A percentile compares a stretch with the other conserved stretches of the same genome.
These are phyloP conservation scores for Manduca sexta DNA, from an alignment of 1,140 invertebrate species.

Conservation along the genomic window DNA sequence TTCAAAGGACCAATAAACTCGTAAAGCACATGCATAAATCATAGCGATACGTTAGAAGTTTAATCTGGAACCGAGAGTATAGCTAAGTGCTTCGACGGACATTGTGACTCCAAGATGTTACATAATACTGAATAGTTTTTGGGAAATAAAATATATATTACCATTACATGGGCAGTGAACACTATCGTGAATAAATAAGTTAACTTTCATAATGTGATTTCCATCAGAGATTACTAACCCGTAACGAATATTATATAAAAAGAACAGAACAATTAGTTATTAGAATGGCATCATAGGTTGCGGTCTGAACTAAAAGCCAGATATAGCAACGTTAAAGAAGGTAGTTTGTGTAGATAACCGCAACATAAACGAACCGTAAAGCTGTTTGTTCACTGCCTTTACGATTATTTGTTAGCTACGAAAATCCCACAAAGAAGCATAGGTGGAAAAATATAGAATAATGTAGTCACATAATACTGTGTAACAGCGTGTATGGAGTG, in stretches of 20 bases:
- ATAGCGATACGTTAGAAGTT: conserved; percentile 19
- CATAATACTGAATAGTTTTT: too few relatives aligned
- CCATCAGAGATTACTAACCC: too few relatives aligned
- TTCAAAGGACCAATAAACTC: conserved; percentile 27
- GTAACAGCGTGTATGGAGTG: too few relatives aligned
- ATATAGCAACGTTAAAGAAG: conserved; percentile 13
- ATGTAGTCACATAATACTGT: background rate
- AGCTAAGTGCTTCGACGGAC: conserved; percentile 6
- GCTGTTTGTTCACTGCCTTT: conserved; percentile 27
- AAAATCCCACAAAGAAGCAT: conserved; percentile 1
- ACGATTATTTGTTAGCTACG: conserved; percentile 22
- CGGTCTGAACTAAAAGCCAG: conserved; percentile 11
- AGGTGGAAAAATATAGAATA: conserved; percentile 9
- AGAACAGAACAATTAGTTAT: conserved; percentile 9
- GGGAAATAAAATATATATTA: too few relatives aligned
- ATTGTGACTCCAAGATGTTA: too few relatives aligned
- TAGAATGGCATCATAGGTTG: conserved; percentile 12
- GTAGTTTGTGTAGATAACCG: conserved; percentile 16
- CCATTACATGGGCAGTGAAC: background rate
- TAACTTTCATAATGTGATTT: too few relatives aligned
- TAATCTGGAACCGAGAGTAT: conserved; percentile 14
- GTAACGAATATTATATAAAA: background rate
- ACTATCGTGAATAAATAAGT: background rate
- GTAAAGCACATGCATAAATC: conserved; percentile 31
- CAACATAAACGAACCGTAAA: conserved; percentile 27